Percentiles rank a stretch among this genome's conserved stretches.
Conservation (phyloP, 1,140 invertebrate species). For the Hypsibius dujardini region DNA sequence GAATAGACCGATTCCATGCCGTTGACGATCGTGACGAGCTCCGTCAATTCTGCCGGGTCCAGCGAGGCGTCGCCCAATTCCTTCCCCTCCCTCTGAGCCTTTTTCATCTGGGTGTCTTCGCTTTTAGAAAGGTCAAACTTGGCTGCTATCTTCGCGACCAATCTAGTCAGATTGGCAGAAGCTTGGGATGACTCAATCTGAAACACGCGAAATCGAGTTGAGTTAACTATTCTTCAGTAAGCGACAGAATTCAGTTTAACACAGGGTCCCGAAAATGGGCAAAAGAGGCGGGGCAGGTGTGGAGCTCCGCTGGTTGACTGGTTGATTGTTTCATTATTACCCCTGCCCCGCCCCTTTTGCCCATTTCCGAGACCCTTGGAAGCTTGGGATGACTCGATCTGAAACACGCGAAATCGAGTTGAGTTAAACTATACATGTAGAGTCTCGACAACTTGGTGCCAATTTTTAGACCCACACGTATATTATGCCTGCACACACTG, state of each 20-base stretch:
- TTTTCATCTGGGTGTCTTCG: constrained; percentile 5
- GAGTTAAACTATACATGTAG: too few species aligned
- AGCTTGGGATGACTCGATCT: too few species aligned
- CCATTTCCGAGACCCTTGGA: too few species aligned
- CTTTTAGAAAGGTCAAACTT: neutral
- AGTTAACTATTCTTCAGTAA: neutral
- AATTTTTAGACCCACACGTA: too few species aligned
- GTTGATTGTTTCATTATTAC: too few species aligned
- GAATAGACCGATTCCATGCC: constrained; percentile 60
- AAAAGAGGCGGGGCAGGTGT: too few species aligned
- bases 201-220: neutral
- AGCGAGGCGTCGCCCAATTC: neutral
- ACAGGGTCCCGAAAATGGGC: neutral
- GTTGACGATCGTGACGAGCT: neutral
- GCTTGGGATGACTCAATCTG: neutral
- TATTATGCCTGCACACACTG: too few species aligned
- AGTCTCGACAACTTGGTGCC: too few species aligned
- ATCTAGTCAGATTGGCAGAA: neutral
- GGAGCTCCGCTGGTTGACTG: too few species aligned
- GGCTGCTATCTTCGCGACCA: neutral
- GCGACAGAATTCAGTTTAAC: neutral
- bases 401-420: too few species aligned
- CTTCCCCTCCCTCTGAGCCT: neutral
- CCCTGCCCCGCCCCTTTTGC: too few species aligned
- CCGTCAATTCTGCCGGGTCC: neutral